A percentile compares a stretch with the other conserved stretches of the same genome.
phyloP scores from a whole-genome alignment of 2,888 invertebrate genomes.

The Ormyrus pomaceus region DNA sequence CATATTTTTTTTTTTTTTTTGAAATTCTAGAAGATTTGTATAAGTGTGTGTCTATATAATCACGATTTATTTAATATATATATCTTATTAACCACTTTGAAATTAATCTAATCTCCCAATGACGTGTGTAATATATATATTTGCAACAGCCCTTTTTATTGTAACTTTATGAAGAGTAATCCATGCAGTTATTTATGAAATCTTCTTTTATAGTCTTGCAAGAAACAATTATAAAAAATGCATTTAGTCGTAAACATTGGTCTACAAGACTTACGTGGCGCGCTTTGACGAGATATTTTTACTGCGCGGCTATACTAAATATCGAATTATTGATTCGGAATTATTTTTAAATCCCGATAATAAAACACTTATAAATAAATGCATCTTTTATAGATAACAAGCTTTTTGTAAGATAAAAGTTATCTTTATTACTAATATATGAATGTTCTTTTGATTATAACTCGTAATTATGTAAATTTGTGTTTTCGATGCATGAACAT shows the following conservation, averaged over 20 bases:
- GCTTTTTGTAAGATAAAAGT: neutral
- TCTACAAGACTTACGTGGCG: too few relatives aligned
- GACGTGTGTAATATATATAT: neutral
- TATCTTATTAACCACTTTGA: constrained; percentile 16
- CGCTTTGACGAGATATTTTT: too few relatives aligned
- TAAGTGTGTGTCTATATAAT: constrained; percentile 32
- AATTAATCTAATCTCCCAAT: constrained; percentile 2
- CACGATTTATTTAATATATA: constrained; percentile 18
- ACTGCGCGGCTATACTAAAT: too few relatives aligned
- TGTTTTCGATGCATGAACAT: constrained; percentile 6
- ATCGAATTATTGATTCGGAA: too few relatives aligned
- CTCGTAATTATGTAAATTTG: neutral
- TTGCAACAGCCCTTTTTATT: neutral
- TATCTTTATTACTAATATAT: neutral
- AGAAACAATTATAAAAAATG: neutral
- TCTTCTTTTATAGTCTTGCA: neutral
- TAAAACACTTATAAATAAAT: neutral
- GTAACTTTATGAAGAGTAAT: constrained; percentile 10
- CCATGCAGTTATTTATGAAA: constrained; percentile 31
- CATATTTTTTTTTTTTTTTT: neutral
- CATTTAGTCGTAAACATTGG: neutral
- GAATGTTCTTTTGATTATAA: neutral
- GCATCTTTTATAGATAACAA: neutral
- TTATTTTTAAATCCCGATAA: neutral
- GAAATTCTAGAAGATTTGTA: constrained; percentile 2